Evolutionary conservation across 1,140 invertebrate genomes (phyloP), one percentile per base, ranked within the genome.

Genomic region (Cydia strobilella): DNA sequence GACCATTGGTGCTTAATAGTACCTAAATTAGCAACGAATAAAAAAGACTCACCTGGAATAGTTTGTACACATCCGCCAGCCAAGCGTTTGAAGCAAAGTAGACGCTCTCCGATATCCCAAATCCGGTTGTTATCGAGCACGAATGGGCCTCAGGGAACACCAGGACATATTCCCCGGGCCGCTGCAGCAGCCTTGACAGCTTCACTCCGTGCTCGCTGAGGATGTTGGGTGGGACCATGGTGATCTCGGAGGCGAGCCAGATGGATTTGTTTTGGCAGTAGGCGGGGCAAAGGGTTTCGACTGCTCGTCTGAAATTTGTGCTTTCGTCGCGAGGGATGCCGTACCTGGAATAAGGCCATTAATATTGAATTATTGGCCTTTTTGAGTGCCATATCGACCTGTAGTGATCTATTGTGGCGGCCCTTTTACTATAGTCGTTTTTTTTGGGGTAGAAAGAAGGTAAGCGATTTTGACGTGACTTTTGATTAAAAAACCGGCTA

Each of bases 101-200:
- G 0, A 98, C 97, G 84, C 97, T 98, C 88, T 99, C 98, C 0
- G 97, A 98, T 0, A 98, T 96, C 4, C 96, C 95, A 87, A 97
- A 99, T 2, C 98, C 98, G 2, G 97, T 98, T 79, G 96, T 97
- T 76, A 99, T 95, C 48, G 96, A 97, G 0, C 97, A 97, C 0
- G 97, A 98, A 84, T 98, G 98, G 0, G 97, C 96, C 84, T 97
- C 96, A 0, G 98, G 97, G 90, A 98, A 98, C 0, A 99, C 96
- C 1, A 99, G 94, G 73, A 99, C 95, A 89, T 97, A 98, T 88
- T 99, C 96, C 3, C 98, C 97, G 1, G 97, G 97, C 76, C 96
- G 95, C 89, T 99, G 98, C 1, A 97, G 96, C 6, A 96, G 95
- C 9, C 96, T 94, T 74, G 96, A 96, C 27, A 99, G 88, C 0